Evolutionary conservation across 1,140 invertebrate genomes (phyloP), one percentile per base, ranked within the genome.

Genomic region (Penaeus indicus): DNA sequence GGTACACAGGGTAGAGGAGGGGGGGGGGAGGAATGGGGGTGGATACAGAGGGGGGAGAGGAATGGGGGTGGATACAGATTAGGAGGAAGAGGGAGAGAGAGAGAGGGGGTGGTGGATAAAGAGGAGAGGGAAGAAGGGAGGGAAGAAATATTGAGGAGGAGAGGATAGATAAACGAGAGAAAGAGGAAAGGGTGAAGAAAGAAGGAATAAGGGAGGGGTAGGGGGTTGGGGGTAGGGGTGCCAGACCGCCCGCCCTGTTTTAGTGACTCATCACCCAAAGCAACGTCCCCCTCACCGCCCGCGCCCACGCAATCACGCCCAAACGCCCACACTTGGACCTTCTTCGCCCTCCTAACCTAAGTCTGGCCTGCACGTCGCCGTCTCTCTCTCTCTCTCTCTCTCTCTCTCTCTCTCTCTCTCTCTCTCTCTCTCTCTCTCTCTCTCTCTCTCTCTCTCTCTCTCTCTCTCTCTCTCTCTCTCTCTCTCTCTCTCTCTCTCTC

Each of bases 281-380:
- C 47, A 19, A 60, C 79, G 16, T 27, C 78, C 25, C 25, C 80
- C 54, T 54, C 54, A 16, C 54, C 54, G 64, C n/a, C 60, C 21
- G 22, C 60, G 13, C 21, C 60, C 42, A 54, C 80, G 64, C 38
- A 38, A 25, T 47, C 38, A 5, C 78, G 38, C 38, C 38, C 78
- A 80, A 38, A 38, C 78, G 60, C 78, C 42, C 78, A 80, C 38
- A 27, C 78, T 47, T 22, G 32, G 18, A 78, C 75, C 38, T 32
- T 22, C 1, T 10, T 77, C 47, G 27, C 19, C 18, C 21, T 80
- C 21, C 22, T 22, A 47, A 38, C 54, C 27, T 18, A 60, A 54
- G 54, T 54, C 54, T 54, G 54, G 54, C 54, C 54, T 54, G 54
- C 54, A 54, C 54, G 54, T 54, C 8, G 54, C 54, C 54, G 16